A percentile compares a stretch with the other conserved stretches of the same genome.
phyloP scores from a whole-genome alignment of 2,888 invertebrate genomes.

The Drosophila cracens region DNA sequence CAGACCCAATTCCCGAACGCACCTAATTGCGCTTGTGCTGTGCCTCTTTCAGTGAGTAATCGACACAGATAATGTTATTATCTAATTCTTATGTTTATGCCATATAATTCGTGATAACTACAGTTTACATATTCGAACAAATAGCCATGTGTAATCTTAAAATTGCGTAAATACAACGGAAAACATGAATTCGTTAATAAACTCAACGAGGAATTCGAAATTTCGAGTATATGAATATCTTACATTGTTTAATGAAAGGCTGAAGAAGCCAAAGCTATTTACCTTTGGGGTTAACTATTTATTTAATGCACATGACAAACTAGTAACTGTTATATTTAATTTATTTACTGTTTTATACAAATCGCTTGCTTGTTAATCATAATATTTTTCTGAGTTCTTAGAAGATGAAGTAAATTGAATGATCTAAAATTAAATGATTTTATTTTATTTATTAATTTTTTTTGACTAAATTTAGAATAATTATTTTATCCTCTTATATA shows the following conservation, averaged over 20 bases:
- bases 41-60: constrained; percentile 84
- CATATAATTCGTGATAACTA: background rate
- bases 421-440: background rate
- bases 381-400: background rate
- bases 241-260: background rate
- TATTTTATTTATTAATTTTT: background rate
- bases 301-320: background rate
- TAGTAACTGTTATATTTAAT: background rate
- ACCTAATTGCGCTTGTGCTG: constrained; percentile 86
- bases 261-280: background rate
- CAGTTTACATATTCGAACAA: background rate
- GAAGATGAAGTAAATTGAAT: background rate
- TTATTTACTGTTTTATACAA: background rate
- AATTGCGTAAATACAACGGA: background rate
- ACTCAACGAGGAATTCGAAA: background rate
- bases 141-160: background rate
- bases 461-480: background rate
- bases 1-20: constrained; percentile 86
- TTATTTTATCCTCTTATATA: background rate
- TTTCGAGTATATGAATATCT: background rate
- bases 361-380: background rate
- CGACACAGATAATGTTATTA: constrained; percentile 7
- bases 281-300: background rate
- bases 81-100: background rate
- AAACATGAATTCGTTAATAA: background rate